Conservation (phyloP, 1,140 invertebrate genomes). For the Scylla paramamosain region DNA sequence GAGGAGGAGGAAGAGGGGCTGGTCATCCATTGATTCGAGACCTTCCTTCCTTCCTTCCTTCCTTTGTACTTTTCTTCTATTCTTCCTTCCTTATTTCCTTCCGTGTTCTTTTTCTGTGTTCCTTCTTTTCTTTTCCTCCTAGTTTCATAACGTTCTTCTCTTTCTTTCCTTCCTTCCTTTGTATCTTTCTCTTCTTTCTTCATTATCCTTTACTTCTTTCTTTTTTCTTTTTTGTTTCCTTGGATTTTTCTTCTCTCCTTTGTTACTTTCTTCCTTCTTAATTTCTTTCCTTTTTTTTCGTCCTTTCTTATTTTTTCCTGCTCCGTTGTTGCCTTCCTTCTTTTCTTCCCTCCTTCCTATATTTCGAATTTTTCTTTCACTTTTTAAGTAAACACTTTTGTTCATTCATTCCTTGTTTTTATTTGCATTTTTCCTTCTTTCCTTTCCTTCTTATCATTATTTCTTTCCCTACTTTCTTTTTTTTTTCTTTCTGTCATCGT, state of each 20-base stretch:
- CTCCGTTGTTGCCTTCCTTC: too few relatives aligned
- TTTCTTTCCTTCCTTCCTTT: background rate
- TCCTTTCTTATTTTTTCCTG: too few relatives aligned
- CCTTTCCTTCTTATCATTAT: too few relatives aligned
- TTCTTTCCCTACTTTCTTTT: too few relatives aligned
- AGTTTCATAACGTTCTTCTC: background rate
- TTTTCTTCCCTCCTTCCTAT: too few relatives aligned
- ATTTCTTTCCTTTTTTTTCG: too few relatives aligned
- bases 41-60: conserved; percentile 15
- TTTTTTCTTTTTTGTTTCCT: background rate
- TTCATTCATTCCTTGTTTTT: too few relatives aligned
- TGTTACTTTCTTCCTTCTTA: background rate
- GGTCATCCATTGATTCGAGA: background rate
- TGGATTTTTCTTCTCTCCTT: background rate
- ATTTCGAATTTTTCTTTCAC: too few relatives aligned
- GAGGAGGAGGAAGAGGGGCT: background rate
- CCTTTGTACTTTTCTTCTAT: background rate
- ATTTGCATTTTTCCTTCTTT: too few relatives aligned
- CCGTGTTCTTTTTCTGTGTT: background rate
- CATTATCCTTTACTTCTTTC: background rate
- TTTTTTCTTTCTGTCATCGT: too few relatives aligned
- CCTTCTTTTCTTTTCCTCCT: background rate
- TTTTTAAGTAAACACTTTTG: too few relatives aligned
- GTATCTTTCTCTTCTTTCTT: too few relatives aligned
- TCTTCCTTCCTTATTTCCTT: background rate